Evolutionary conservation across 2,888 invertebrate species (phyloP), one percentile per base, ranked within the genome.

Genomic region (Anticlea derivata): DNA sequence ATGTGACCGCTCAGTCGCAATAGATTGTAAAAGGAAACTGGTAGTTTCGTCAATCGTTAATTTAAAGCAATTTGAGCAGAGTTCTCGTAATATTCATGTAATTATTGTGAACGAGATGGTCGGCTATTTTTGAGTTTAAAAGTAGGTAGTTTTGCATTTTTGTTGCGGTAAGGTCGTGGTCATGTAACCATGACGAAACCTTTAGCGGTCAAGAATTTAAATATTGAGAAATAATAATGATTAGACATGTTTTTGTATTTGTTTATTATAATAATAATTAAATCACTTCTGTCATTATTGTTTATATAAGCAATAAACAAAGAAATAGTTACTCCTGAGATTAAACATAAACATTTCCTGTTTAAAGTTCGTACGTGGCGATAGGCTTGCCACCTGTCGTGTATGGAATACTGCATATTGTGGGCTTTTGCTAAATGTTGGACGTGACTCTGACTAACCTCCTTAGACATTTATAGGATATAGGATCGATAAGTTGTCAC

Each of bases 141-240:
- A 26, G 33, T 33, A 39, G 53, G 47, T 44, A 33, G 47, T 30
- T 49, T 39, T 50, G 39, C 47, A 50, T 50, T 46, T 50, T 50
- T 46, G 45, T 56, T 49, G 24, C 22, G 23, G 22, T 48, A 47
- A 60, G 60, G 61, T 55, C 60, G 55, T 53, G 49, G 40, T 55
- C 56, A 58, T 46, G 56, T 55, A 61, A 5, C 41, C 56, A 44
- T 63, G 56, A 60, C 51, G 50, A 54, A 55, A 26, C 37, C 33
- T 35, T 30, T 45, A 50, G 34, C 43, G 49, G 52, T 53, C 50
- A 50, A 55, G 50, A 51, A 50, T 50, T 41, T 0, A 35, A 17
- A 24, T 39, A 30, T 43, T 37, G 26, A 41, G 39, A 47, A 40
- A 38, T 35, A 43, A 31, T 20, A 39, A 46, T 30, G 26, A 33